Base-by-base conservation (phyloP, 2,113 vertebrate species). In the Phaetusa simplex region DNA sequence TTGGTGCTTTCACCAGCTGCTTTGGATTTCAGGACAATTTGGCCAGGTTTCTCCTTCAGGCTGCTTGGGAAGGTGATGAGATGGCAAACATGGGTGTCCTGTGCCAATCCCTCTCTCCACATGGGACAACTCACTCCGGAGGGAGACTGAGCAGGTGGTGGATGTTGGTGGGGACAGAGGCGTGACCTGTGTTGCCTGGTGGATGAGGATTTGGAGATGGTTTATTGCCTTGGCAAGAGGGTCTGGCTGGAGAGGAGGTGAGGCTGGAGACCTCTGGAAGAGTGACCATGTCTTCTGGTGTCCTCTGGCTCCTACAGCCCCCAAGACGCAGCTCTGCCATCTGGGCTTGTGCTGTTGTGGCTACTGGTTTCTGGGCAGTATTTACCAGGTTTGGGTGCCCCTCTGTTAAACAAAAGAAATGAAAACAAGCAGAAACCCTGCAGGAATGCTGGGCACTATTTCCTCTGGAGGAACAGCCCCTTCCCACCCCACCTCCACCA, bases 191-290 rank as follows among this genome's bases (percentile, higher is more conserved):
- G 64, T 14, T 50, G 65, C 96, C 93, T 61, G 92, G 8, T 73
- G 87, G 89, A 5, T 0, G 34, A 87, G 79, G 58, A 38, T 21
- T 36, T 12, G 59, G 73, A 76, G 86, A 53, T 26, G 93, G 40
- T 94, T 96, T 96, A 96, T 96, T 96, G 95, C 96, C 96, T 95
- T 95, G 55, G 85, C 83, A 45, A 87, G 70, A 94, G 66, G 58
- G 86, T 40, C 78, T 36, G 36, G n/a, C n/a, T 86, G 92, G 32
- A 85, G 53, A 70, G 23, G 43, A 69, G 36, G 61, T 2, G 38
- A 87, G 79, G 78, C 49, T 81, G 43, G 53, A 85, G 49, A 17
- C 73, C 53, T 87, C 66, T 67, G 69, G 86, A 55, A 47, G 93
- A 74, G 82, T 4, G 0, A 38, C 36, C 81, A 8, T 27, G 58